Percentiles rank a stretch among this genome's conserved stretches.
phyloP scores from a whole-genome alignment of 2,888 invertebrate genomes.

The Drosophila vallismaia region DNA sequence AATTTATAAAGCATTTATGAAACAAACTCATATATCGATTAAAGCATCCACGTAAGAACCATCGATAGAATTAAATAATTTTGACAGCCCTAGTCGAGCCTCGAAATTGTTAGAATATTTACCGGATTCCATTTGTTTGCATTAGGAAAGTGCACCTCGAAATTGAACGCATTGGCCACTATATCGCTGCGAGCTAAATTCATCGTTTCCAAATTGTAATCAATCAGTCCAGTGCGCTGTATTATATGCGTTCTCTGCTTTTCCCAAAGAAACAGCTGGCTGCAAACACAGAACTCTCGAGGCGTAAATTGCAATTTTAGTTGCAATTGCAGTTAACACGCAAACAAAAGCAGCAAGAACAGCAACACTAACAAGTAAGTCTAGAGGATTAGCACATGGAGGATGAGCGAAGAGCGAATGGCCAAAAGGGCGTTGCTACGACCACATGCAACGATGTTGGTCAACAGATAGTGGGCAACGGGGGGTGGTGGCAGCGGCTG shows the following conservation, averaged over 20 bases:
- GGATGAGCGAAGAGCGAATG: constrained; percentile 6
- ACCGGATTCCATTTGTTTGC: constrained; percentile 35
- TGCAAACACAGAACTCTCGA: constrained; percentile 18
- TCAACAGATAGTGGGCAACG: constrained; percentile 9
- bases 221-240: background rate
- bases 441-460: constrained; percentile 52
- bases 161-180: background rate
- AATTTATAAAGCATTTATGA: too few species aligned
- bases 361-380: constrained; percentile 25
- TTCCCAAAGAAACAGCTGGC: constrained; percentile 9
- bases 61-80: background rate
- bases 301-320: constrained; percentile 27
- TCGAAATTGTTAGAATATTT: constrained; percentile 28
- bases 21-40: background rate
- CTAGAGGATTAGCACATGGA: background rate
- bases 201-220: constrained; percentile 6
- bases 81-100: constrained; percentile 6
- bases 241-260: background rate
- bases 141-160: constrained; percentile 10
- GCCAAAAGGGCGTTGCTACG: constrained; percentile 55
- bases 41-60: background rate
- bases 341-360: constrained; percentile 5
- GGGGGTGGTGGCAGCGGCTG: constrained; percentile 47
- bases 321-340: constrained; percentile 28
- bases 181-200: constrained; percentile 17